Base-by-base conservation (phyloP, 2,888 invertebrate genomes). In the Trachelus troglodyta region DNA sequence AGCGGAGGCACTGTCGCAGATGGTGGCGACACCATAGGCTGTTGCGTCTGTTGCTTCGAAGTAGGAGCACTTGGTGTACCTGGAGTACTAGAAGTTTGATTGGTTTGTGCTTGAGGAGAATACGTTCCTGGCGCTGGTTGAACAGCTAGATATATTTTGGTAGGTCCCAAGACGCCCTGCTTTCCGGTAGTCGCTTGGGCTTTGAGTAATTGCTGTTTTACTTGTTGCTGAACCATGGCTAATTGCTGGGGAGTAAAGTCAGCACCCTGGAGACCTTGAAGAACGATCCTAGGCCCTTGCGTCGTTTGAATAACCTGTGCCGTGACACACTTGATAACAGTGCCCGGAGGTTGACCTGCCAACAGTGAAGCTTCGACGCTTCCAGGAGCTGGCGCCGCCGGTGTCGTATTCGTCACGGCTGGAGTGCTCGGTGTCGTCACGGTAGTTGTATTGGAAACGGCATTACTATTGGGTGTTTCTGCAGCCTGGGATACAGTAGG, bases 131-230 rank as follows among this genome's bases (percentile, higher is more conserved):
- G 87, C 76, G 94, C 92, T n/a, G 97, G 97, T 89, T 97, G 97
- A 77, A 97, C 96, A 0, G 97, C 97, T 79, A 97, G 92, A 89
- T 97, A 97, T 89, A 97, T 96, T 92, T 97, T 97, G 12, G 96
- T 96, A 12, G 97, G 97, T 4, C 97, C 97, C 81, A 97, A 91
- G 85, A 96, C 96, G 71, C 96, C 96, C 90, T 96, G 96, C 90
- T 96, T 97, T 69, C 97, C 97, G 31, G 96, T 96, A 6, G 96
- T 95, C 85, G 96, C 96, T 95, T 97, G 97, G 35, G 97, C 97
- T 95, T 97, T 97, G 76, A 97, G 92, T 76, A 97, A 92, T 89
- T 97, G 97, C 87, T 97, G 97, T 90, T 97, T 97, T 31, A 97
- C 97, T 93, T 97, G 97, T 84, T 97, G 96, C 87, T 97, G 97